Evolutionary conservation across 1,140 invertebrate species (phyloP).

Genomic region (Lucilia sericata): DNA sequence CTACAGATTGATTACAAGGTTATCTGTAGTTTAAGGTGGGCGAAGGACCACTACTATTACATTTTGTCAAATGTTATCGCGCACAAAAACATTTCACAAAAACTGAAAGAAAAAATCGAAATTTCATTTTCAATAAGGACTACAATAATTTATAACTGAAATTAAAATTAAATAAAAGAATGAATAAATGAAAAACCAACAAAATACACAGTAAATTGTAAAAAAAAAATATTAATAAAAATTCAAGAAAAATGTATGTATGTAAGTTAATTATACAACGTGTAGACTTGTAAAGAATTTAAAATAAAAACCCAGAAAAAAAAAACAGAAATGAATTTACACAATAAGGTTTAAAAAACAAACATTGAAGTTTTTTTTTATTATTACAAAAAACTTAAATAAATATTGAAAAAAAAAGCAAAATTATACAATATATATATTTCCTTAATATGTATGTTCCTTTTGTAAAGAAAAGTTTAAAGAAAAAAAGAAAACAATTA

Average conservation of each 20-base stretch:
- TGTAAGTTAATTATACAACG: constrained; percentile 37
- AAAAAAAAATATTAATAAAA: neutral
- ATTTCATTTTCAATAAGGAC: neutral
- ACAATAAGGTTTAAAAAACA: constrained; percentile 43
- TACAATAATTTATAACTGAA: neutral
- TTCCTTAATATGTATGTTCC: neutral
- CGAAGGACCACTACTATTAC: too few relatives aligned
- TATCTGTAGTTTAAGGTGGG: too few relatives aligned
- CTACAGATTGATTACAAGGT: too few relatives aligned
- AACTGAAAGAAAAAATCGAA: neutral
- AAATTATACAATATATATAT: neutral
- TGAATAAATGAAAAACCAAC: neutral
- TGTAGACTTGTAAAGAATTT: constrained; percentile 44
- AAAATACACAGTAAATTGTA: neutral
- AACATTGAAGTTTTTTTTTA: constrained; percentile 28
- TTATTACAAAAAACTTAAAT: neutral
- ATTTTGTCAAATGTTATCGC: too few relatives aligned
- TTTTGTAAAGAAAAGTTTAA: neutral
- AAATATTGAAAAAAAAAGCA: neutral
- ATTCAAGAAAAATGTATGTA: neutral
- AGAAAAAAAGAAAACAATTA: neutral
- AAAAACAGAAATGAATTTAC: constrained; percentile 34
- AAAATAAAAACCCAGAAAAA: neutral
- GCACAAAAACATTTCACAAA: too few relatives aligned
- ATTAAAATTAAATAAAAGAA: neutral